Evolutionary conservation across 2,888 invertebrate species (phyloP).

Genomic region (Drosophila bunnanda): DNA sequence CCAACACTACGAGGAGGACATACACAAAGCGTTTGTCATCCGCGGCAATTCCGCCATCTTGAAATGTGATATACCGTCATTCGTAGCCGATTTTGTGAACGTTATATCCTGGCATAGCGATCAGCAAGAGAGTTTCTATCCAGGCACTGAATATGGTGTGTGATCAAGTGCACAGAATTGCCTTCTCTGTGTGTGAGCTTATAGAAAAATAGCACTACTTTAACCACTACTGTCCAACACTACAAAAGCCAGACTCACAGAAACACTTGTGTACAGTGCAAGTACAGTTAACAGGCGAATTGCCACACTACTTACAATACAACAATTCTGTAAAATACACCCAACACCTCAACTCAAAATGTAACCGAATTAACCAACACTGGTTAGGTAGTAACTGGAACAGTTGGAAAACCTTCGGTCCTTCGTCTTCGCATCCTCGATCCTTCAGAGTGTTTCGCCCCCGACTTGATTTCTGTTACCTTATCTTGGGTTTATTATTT

Average conservation of each 20-base stretch:
- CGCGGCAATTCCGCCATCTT: conserved; percentile 94
- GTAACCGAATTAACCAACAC: conserved; percentile 72
- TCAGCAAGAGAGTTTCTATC: conserved; percentile 85
- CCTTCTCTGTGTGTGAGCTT: conserved; percentile 43
- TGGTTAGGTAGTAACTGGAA: conserved; percentile 47
- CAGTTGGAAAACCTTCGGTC: conserved; percentile 14
- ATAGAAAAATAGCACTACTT: conserved; percentile 56
- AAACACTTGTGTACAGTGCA: conserved; percentile 50
- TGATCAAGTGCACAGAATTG: conserved; percentile 47
- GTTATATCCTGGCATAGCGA: conserved; percentile 95
- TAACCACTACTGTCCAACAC: conserved; percentile 52
- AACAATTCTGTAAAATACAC: conserved; percentile 61
- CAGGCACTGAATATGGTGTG: conserved; percentile 85
- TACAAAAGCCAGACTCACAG: conserved; percentile 33
- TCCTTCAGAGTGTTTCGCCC: conserved; percentile 26
- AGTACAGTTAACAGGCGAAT: conserved; percentile 57
- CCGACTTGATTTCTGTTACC: background rate
- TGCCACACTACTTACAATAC: conserved; percentile 50
- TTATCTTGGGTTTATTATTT: conserved; percentile 21
- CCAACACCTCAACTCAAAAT: conserved; percentile 37
- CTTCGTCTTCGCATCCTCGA: conserved; percentile 32
- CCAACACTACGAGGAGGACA: conserved; percentile 95
- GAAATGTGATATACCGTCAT: conserved; percentile 96
- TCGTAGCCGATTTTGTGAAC: conserved; percentile 95
- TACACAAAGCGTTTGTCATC: conserved; percentile 96